Conservation (phyloP, 2,888 invertebrate species). For the Oxycera nigricornis region DNA sequence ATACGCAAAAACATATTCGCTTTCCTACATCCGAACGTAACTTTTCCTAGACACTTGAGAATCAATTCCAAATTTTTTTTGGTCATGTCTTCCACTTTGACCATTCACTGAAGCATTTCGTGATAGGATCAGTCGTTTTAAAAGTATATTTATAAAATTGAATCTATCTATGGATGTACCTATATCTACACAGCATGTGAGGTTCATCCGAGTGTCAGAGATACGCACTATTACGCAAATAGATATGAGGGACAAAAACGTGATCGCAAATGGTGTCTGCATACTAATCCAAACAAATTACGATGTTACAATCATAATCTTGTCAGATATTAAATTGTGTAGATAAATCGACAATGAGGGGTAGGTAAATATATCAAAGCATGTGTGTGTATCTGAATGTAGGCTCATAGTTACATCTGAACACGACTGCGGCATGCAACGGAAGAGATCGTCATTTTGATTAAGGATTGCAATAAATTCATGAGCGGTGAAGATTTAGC, state of each 20-base stretch:
- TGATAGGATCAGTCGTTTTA: not conserved
- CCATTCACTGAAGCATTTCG: not conserved
- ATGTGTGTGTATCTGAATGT: not conserved
- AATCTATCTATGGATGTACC: too few relatives aligned
- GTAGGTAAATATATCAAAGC: not conserved
- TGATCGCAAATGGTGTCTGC: constrained; percentile 9
- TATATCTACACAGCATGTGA: too few relatives aligned
- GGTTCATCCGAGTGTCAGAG: too few relatives aligned
- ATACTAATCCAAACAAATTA: constrained; percentile 10
- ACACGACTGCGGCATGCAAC: not conserved
- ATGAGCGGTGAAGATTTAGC: not conserved
- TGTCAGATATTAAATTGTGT: constrained; percentile 6
- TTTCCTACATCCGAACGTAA: not conserved
- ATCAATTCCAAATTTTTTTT: too few relatives aligned
- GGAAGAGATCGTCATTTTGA: constrained; percentile 25
- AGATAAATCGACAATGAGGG: not conserved
- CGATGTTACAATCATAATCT: not conserved
- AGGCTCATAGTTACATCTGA: not conserved
- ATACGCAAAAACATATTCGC: not conserved
- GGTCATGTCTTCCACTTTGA: not conserved
- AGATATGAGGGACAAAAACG: constrained; percentile 19
- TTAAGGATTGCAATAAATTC: constrained; percentile 26
- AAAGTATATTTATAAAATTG: not conserved
- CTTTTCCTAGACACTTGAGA: not conserved
- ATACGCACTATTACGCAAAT: too few relatives aligned